Evolutionary conservation across 2,113 vertebrate species (phyloP), one percentile per base, ranked within the genome.

Genomic region (Daboia siamensis): DNA sequence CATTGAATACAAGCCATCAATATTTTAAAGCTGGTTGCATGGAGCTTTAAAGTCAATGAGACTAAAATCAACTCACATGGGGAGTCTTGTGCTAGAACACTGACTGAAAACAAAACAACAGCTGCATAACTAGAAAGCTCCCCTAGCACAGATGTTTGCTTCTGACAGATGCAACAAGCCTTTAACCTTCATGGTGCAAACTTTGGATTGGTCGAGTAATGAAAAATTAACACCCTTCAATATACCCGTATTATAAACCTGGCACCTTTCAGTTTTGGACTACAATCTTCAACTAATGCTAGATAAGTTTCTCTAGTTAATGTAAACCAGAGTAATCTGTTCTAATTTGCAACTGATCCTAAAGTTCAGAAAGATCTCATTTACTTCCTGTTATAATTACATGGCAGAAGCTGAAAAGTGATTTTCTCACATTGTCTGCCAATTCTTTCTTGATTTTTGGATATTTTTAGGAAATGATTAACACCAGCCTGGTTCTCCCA

Each of bases 151-250:
- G 44, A 84, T 57, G 55, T 87, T 86, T 92, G 55, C 5, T 93
- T 84, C 26, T 56, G 56, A 87, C 33, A 87, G 26, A 87, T 56
- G 51, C 87, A 39, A 54, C 48, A 46, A 39, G 21, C 13, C 21
- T 93, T 90, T 92, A 33, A 91, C 52, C 86, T 95, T 56, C 88
- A 64, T 87, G 88, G 87, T 94, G 93, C 29, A 74, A 59, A n/a
- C 10, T 4, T 92, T 46, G 93, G 90, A 29, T 7, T 74, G 29
- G 64, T n/a, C 39, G 23, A 87, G 23, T 55, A 54, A 92, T 92
- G 90, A 64, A 87, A 86, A n/a, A 33, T 33, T 20, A 56, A 56
- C n/a, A 6, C 24, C 26, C 57, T 7, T 64, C 64, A 33, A 74
- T 6, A n/a, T 74, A 51, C 48, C 48, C 8, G 48, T 51, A 74